Base-by-base conservation (phyloP, 1,140 invertebrate species). In the Matsumurasca onukii region DNA sequence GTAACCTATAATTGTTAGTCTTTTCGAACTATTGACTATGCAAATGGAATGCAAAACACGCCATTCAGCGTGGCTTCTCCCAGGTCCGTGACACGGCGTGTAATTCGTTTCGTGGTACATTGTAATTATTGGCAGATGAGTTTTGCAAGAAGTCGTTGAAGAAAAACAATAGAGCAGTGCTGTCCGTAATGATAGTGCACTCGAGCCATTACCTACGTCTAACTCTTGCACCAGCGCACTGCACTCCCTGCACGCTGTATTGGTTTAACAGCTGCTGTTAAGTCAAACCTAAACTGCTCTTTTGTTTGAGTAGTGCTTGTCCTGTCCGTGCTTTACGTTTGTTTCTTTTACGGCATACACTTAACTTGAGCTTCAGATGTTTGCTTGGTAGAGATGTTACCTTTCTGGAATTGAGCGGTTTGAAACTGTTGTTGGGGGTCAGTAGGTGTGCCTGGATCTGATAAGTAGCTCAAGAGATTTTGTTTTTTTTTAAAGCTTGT, bases 131-230 rank as follows among this genome's bases (percentile, higher is more conserved):
- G 25, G 30, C 12, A 52, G 49, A 59, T 9, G 24, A 59, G 9
- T 59, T 59, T 59, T 59, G 55, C 55, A 59, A 59, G 55, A 59
- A 52, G 20, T 52, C 49, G 49, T 52, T 24, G 49, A 52, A 12
- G 49, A 59, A 39, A 59, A 59, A 59, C 55, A 59, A 59, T 59
- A 59, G 55, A 59, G 24, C 15, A 22, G 55, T 22, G 25, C 55
- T 5, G 34, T 39, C 34, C 2, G 2, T 59, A 24, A 59, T 59
- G 55, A 25, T 59, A 29, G 55, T 59, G 55, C 30, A n/a, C n/a
- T 59, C 25, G 55, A 25, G 55, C 15, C 34, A 39, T 39, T 39
- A 39, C 17, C n/a, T 39, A 39, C 34, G 34, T 39, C 17, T 39
- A 39, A 9, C 5, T 39, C n/a, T n/a, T n/a, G n/a, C n/a, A n/a